A percentile compares a stretch with the other conserved stretches of the same genome.
These are phyloP conservation scores for Terebella lapidaria DNA, from an alignment of 2,888 invertebrate species.

Conservation along the genomic window DNA sequence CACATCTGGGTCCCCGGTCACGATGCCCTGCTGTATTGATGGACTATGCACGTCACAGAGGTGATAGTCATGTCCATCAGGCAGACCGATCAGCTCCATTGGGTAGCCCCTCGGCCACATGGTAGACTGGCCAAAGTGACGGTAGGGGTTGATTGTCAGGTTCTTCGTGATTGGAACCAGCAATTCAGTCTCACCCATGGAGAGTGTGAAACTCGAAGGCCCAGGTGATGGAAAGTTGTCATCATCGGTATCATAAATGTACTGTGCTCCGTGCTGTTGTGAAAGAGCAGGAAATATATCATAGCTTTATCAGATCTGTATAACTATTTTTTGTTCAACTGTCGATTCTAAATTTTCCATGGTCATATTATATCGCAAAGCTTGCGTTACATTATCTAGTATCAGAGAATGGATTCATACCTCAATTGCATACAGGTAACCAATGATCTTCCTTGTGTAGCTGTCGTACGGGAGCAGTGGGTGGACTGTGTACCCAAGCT, in stretches of 20 bases:
- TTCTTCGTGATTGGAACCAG: slow-evolving; percentile 17
- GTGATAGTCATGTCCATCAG: slow-evolving; percentile 15
- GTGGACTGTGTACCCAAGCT: slow-evolving; percentile 16
- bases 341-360: no score
- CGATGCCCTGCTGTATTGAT: slow-evolving; percentile 34
- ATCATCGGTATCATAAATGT: slow-evolving; percentile 29
- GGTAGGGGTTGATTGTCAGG: slow-evolving; percentile 23
- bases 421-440: slow-evolving; percentile 30
- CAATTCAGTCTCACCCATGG: neutral
- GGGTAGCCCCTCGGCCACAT: slow-evolving; percentile 40
- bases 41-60: slow-evolving; percentile 21
- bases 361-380: no score
- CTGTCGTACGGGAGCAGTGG: slow-evolving; percentile 22
- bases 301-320: slow-evolving; percentile 12
- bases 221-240: slow-evolving; percentile 18
- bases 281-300: no score
- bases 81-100: slow-evolving; percentile 29
- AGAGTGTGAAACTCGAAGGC: neutral
- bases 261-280: slow-evolving; percentile 27
- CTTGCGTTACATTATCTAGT: no score
- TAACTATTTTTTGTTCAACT: no score
- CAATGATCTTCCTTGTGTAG: slow-evolving; percentile 26
- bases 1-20: slow-evolving; percentile 39
- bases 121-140: slow-evolving; percentile 36
- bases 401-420: no score